These are phyloP conservation scores for Cryptoleucopteryx plumbea DNA, from an alignment of 2,113 vertebrate genomes.

Conservation along the genomic window DNA sequence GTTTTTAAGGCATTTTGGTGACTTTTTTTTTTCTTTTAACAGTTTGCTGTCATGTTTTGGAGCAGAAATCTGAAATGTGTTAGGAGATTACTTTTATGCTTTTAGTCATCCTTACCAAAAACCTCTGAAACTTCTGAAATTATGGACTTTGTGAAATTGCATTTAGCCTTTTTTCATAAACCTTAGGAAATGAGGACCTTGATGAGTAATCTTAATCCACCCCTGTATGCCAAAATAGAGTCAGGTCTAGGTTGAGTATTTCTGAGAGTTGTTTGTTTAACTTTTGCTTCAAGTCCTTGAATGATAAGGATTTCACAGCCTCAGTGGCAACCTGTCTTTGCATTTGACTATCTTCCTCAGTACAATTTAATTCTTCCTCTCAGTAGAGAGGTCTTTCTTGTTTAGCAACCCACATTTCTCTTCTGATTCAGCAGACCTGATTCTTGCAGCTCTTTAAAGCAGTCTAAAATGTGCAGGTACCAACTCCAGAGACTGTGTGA, in stretches of 20 bases:
- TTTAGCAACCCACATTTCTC: not conserved
- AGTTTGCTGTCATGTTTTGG: not conserved
- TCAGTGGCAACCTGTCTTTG: not conserved
- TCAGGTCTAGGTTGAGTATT: not conserved
- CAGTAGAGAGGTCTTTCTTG: not conserved
- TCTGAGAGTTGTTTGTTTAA: not conserved
- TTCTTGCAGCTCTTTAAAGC: not conserved
- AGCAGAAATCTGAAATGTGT: not conserved
- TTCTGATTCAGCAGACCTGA: not conserved
- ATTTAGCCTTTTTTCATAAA: not conserved
- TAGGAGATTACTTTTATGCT: not conserved
- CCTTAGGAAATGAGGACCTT: not conserved
- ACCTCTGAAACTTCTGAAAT: not conserved
- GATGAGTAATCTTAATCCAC: not conserved
- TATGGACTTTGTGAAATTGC: not conserved
- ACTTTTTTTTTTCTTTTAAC: not conserved
- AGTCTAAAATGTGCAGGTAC: not conserved
- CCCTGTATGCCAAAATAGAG: not conserved
- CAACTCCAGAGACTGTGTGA: not conserved
- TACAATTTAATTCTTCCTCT: not conserved
- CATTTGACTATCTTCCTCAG: not conserved
- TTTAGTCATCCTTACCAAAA: not conserved
- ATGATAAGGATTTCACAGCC: not conserved
- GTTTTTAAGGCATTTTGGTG: not conserved
- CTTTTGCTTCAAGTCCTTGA: not conserved